Conservation (phyloP, 2,888 invertebrate species). For the Xanthorhoe spadicearia region DNA sequence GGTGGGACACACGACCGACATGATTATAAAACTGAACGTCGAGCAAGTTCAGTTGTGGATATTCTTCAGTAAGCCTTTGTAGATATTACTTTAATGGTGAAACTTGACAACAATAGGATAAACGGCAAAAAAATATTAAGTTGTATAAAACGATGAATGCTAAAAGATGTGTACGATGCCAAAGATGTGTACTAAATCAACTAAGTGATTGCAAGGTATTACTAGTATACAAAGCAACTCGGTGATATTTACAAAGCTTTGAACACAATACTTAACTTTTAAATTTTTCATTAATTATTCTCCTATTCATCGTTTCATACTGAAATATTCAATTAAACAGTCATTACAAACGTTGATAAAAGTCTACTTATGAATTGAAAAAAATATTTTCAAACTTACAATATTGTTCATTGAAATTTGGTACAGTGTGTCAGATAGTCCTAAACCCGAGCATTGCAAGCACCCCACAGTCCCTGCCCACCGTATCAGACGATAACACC, state of each 20-base stretch:
- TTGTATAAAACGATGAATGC: background rate
- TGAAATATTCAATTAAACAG: constrained; percentile 23
- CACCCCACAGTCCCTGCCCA: constrained; percentile 52
- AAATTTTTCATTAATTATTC: constrained; percentile 27
- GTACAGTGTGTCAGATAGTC: constrained; percentile 53
- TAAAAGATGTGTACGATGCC: too few species aligned
- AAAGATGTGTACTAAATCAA: background rate
- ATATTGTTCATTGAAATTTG: too few species aligned
- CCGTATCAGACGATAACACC: constrained; percentile 72
- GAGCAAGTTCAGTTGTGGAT: too few species aligned
- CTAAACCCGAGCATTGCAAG: constrained; percentile 36
- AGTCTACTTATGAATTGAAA: too few species aligned
- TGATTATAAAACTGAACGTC: constrained; percentile 5
- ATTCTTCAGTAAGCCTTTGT: background rate
- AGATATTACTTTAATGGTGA: background rate
- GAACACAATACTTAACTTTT: constrained; percentile 24
- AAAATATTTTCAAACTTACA: too few species aligned
- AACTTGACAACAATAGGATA: background rate
- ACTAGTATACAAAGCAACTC: background rate
- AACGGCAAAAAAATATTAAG: background rate
- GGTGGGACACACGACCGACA: constrained; percentile 52
- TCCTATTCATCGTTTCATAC: constrained; percentile 30
- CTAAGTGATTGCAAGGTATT: background rate
- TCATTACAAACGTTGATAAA: too few species aligned
- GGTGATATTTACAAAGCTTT: background rate